Conservation (phyloP, 2,888 invertebrate species). For the Eupithecia pulchellata region DNA sequence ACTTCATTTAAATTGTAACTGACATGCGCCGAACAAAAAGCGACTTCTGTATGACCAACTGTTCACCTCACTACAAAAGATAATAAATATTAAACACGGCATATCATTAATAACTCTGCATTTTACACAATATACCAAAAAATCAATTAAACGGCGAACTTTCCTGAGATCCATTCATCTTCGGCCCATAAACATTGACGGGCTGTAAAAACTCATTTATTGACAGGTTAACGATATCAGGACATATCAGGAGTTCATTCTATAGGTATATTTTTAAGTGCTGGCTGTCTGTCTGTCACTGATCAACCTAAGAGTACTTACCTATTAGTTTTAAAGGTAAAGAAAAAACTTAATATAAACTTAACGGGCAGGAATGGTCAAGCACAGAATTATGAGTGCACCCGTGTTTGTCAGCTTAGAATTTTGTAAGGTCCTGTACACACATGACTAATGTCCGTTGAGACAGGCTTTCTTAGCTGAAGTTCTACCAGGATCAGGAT, state of each 20-base stretch:
- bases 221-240: slow-evolving; percentile 55
- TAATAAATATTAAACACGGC: slow-evolving; percentile 31
- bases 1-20: slow-evolving; percentile 8
- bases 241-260: slow-evolving; percentile 15
- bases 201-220: slow-evolving; percentile 49
- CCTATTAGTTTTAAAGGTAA: background rate
- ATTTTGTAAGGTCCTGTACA: too few relatives aligned
- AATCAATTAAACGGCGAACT: slow-evolving; percentile 57
- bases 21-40: slow-evolving; percentile 11
- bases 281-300: slow-evolving; percentile 1
- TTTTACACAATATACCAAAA: slow-evolving; percentile 47
- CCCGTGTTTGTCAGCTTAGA: too few relatives aligned
- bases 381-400: too few relatives aligned
- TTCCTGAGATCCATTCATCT: slow-evolving; percentile 55
- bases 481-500: too few relatives aligned
- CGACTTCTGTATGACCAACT: slow-evolving; percentile 10
- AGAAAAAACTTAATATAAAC: too few relatives aligned
- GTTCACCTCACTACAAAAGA: slow-evolving; percentile 25
- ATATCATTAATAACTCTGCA: slow-evolving; percentile 41
- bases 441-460: too few relatives aligned
- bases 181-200: slow-evolving; percentile 48
- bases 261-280: background rate
- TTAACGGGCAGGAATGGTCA: too few relatives aligned
- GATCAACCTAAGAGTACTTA: background rate
- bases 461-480: too few relatives aligned